phyloP scores from a whole-genome alignment of 2,113 vertebrate species.

The Neolamprologus cancellatus region DNA sequence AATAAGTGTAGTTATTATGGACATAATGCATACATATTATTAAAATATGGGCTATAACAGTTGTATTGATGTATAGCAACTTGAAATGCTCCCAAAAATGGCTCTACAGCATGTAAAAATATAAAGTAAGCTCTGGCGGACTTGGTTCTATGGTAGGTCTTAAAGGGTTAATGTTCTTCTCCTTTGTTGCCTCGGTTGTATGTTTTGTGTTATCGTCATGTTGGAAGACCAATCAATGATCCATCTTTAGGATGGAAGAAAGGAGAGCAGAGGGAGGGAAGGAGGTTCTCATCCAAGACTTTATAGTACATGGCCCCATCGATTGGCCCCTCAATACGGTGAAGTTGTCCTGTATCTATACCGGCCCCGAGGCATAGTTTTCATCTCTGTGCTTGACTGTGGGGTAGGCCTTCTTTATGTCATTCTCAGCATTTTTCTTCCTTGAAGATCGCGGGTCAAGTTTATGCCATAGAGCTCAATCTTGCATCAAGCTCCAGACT shows the following conservation, averaged over 20 bases:
- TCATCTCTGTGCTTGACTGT: not conserved
- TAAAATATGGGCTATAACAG: no score
- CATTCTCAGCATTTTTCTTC: not conserved
- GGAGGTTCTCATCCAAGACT: not conserved
- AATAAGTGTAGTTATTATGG: no score
- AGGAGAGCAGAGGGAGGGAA: not conserved
- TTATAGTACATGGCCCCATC: not conserved
- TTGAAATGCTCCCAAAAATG: no score
- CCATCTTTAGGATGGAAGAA: not conserved
- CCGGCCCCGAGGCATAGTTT: rapidly evolving
- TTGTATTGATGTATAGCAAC: no score
- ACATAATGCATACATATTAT: rapidly evolving
- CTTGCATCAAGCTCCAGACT: not conserved
- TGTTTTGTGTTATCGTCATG: not conserved
- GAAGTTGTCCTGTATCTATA: not conserved
- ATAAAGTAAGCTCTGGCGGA: no score
- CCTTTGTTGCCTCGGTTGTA: not conserved
- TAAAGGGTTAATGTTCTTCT: not conserved
- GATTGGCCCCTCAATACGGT: rapidly evolving
- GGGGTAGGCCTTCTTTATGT: not conserved
- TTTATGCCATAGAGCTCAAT: not conserved
- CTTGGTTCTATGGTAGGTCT: no score
- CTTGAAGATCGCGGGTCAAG: rapidly evolving
- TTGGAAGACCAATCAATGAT: not conserved
- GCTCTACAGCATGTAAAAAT: no score